These are phyloP conservation scores for Psittacula echo DNA, from an alignment of 2,797 vertebrate species.

Conservation along the genomic window DNA sequence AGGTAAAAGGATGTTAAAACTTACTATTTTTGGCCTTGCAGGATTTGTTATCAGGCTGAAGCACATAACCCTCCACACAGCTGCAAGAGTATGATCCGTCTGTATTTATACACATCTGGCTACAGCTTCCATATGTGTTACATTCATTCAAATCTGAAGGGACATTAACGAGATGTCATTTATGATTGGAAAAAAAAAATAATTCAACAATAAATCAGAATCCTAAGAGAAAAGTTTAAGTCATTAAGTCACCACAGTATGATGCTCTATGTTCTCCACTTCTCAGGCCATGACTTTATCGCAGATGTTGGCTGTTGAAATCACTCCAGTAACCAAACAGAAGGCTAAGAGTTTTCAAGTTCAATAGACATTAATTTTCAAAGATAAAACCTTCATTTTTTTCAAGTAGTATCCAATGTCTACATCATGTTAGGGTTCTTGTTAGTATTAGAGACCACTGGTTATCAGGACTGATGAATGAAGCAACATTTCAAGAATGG, in stretches of 20 bases:
- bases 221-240: neutral
- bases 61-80: slow-evolving; percentile 92
- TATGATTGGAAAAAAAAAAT: slow-evolving; percentile 30
- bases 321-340: neutral
- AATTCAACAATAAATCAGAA: neutral
- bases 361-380: neutral
- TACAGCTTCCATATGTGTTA: slow-evolving; percentile 89
- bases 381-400: neutral
- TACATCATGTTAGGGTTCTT: neutral
- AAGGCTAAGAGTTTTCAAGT: neutral
- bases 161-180: slow-evolving; percentile 70
- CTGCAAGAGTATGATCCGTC: slow-evolving; percentile 92
- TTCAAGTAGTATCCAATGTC: neutral
- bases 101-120: slow-evolving; percentile 92
- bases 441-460: neutral
- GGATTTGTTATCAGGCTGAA: slow-evolving; percentile 90
- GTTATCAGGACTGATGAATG: slow-evolving; percentile 1
- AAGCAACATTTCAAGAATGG: neutral
- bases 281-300: neutral
- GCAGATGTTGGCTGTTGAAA: neutral
- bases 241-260: neutral
- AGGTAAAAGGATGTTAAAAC: slow-evolving; percentile 26
- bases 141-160: slow-evolving; percentile 96
- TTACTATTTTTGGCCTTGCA: slow-evolving; percentile 96
- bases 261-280: neutral